Conservation (phyloP, 2,113 vertebrate species). For the Stomatorhinus ivindoensis region DNA sequence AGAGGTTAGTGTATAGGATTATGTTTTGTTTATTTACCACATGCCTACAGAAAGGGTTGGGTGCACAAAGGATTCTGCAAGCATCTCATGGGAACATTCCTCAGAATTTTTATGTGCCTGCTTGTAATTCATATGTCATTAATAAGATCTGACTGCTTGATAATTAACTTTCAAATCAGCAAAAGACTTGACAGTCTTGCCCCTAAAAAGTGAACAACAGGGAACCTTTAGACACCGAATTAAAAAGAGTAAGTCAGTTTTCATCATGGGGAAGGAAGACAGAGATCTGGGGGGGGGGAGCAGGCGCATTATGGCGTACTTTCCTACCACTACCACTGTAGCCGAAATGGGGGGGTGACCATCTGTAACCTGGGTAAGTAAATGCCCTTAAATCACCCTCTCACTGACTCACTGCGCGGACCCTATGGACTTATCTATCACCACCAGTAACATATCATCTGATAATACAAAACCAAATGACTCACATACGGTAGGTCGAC, state of each 20-base stretch:
- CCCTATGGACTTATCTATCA: not conserved
- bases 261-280: not conserved
- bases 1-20: not conserved
- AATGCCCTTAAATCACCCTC: not conserved
- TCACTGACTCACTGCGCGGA: not conserved
- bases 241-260: not conserved
- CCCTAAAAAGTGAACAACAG: constrained; percentile 45
- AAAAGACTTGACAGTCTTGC: constrained; percentile 21
- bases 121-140: not conserved
- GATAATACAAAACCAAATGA: not conserved
- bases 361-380: not conserved
- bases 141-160: constrained; percentile 33
- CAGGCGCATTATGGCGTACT: not conserved
- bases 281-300: not conserved
- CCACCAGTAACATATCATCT: not conserved
- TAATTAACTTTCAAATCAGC: constrained; percentile 49
- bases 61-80: not conserved
- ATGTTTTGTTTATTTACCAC: not conserved
- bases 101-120: not conserved
- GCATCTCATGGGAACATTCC: not conserved
- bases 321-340: not conserved
- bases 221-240: constrained; percentile 11
- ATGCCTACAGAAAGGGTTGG: not conserved
- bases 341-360: not conserved
- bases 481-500: no score